These are phyloP conservation scores for Phalacrocorax brasilianus DNA, from an alignment of 2,113 vertebrate species.

Conservation along the genomic window DNA sequence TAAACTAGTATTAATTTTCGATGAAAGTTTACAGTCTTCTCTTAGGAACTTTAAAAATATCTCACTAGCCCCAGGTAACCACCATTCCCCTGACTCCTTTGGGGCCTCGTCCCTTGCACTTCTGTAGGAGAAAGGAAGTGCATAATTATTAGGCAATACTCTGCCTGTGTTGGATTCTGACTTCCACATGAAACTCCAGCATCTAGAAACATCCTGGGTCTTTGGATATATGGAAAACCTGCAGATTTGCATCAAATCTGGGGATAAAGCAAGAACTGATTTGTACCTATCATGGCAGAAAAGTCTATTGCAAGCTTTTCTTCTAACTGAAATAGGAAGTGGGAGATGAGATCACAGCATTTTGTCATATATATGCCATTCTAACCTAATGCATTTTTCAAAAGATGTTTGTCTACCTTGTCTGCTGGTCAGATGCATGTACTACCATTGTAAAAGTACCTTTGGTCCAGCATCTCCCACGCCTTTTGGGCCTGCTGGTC, in stretches of 20 bases:
- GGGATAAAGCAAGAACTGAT: neutral
- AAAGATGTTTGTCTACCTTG: neutral
- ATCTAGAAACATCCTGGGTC: neutral
- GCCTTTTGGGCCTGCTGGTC: conserved; percentile 79
- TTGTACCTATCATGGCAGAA: neutral
- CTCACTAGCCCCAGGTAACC: neutral
- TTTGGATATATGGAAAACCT: neutral
- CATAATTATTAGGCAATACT: neutral
- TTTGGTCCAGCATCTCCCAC: conserved; percentile 81
- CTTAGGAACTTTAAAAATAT: neutral
- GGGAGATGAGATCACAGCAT: neutral
- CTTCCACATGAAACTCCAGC: neutral
- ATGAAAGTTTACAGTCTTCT: neutral
- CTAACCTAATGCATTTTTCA: neutral
- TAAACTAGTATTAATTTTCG: neutral
- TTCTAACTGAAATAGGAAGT: neutral
- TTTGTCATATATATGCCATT: neutral
- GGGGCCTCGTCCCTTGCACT: neutral
- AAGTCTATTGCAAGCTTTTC: neutral
- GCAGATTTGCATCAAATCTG: neutral
- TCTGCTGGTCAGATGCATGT: neutral
- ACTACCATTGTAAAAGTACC: conserved; percentile 53
- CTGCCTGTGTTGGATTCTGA: neutral
- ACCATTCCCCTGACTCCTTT: neutral
- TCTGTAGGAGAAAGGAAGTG: neutral